Conservation (phyloP, 2,888 invertebrate genomes). For the Hirtodrosophila duncani region DNA sequence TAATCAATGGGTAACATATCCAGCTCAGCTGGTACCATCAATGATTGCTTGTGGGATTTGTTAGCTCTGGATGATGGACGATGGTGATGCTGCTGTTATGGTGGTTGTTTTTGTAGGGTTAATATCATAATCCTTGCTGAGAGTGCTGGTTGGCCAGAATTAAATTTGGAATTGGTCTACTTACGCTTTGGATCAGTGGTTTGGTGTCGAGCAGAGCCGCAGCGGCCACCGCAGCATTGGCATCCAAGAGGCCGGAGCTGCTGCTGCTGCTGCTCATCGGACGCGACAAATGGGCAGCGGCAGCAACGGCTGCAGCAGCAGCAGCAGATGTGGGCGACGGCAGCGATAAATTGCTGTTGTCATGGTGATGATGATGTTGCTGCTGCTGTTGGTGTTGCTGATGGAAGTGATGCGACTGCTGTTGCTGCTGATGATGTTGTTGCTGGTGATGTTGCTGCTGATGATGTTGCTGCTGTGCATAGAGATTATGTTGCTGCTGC, state of each 20-base stretch:
- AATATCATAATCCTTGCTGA: background rate
- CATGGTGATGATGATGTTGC: conserved; percentile 52
- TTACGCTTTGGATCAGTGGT: conserved; percentile 89
- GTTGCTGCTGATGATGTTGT: conserved; percentile 76
- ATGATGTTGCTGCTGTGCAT: conserved; percentile 70
- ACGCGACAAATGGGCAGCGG: conserved; percentile 51
- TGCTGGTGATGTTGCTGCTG: conserved; percentile 78
- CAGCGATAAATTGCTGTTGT: conserved; percentile 86
- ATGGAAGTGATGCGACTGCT: conserved; percentile 37
- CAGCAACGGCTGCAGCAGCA: conserved; percentile 51
- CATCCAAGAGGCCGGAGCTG: conserved; percentile 79
- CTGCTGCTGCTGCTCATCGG: conserved; percentile 73
- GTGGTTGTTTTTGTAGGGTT: conserved; percentile 4
- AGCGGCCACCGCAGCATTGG: conserved; percentile 78
- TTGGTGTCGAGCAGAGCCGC: conserved; percentile 82
- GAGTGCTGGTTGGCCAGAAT: background rate
- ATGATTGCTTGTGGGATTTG: no score
- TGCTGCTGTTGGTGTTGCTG: conserved; percentile 57
- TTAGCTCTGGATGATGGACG: no score
- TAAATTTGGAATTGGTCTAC: conserved; percentile 61
- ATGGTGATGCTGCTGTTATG: background rate
- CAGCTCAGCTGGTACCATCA: no score
- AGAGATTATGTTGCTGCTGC: conserved; percentile 56
- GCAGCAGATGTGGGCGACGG: conserved; percentile 84
- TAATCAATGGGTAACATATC: no score